Percentiles rank a stretch among this genome's conserved stretches.
These are phyloP conservation scores for Lanius ludovicianus DNA, from an alignment of 2,113 vertebrate genomes.

Conservation along the genomic window DNA sequence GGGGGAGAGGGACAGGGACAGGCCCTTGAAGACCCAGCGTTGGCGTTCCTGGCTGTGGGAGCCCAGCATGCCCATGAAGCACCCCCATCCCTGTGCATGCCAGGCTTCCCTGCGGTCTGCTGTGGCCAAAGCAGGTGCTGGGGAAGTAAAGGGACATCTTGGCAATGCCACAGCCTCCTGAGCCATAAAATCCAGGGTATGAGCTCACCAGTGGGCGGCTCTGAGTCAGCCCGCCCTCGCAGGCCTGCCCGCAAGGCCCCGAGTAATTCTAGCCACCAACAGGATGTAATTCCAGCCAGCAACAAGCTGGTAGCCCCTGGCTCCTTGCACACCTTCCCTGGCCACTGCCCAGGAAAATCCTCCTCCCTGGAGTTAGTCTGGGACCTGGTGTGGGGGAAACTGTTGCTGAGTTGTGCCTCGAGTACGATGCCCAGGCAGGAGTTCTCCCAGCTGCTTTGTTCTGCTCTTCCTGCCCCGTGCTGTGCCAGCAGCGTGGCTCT, in stretches of 20 bases:
- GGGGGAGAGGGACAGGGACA: background rate
- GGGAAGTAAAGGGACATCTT: background rate
- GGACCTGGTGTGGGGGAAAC: background rate
- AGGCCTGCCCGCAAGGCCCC: background rate
- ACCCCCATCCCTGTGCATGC: accelerated
- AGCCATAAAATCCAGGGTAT: background rate
- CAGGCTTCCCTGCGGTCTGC: background rate
- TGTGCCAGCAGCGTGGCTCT: accelerated
- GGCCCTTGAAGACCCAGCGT: accelerated
- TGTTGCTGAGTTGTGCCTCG: background rate
- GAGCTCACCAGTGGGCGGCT: background rate
- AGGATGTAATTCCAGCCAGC: background rate
- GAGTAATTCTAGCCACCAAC: background rate
- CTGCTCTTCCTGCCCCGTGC: accelerated
- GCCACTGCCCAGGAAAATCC: background rate
- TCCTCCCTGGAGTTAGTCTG: background rate
- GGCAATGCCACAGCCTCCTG: background rate
- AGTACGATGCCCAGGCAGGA: background rate
- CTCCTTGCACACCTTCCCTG: background rate
- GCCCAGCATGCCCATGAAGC: background rate
- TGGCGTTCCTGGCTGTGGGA: background rate
- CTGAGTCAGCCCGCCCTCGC: background rate
- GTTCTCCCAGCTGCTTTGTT: background rate
- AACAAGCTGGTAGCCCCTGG: accelerated
- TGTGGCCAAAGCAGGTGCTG: background rate